phyloP scores from a whole-genome alignment of 2,888 invertebrate genomes.

The Habrosyne pyritoides region DNA sequence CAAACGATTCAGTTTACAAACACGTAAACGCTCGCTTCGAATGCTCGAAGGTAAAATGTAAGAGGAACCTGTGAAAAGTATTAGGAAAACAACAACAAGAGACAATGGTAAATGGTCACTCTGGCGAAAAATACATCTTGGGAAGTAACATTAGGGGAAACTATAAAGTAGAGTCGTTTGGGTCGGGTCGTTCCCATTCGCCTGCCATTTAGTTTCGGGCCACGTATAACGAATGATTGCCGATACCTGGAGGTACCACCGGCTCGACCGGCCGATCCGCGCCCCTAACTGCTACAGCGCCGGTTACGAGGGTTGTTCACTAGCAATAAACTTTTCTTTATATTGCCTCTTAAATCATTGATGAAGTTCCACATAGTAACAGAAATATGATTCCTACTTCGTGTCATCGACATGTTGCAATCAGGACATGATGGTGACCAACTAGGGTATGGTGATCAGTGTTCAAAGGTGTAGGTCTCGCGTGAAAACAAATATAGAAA shows the following conservation, averaged over 20 bases:
- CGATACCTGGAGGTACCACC: constrained; percentile 25
- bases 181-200: constrained; percentile 22
- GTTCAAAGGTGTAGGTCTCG: no score
- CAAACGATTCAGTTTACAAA: constrained; percentile 9
- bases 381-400: background rate
- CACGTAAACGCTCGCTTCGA: constrained; percentile 18
- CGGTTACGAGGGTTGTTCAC: constrained; percentile 15
- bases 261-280: constrained; percentile 6
- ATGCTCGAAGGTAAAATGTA: constrained; percentile 14
- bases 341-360: constrained; percentile 11
- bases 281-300: background rate
- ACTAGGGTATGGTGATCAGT: no score
- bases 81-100: constrained; percentile 31
- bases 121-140: constrained; percentile 22
- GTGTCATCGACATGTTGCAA: no score
- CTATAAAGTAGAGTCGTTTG: constrained; percentile 20
- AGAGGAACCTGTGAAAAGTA: constrained; percentile 26
- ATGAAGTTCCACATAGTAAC: constrained; percentile 6
- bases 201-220: constrained; percentile 30
- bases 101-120: constrained; percentile 21
- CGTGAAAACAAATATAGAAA: no score
- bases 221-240: constrained; percentile 34
- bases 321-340: constrained; percentile 14
- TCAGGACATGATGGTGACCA: no score
- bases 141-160: constrained; percentile 13